Conservation (phyloP, 2,888 invertebrate species). For the Bombylius major region DNA sequence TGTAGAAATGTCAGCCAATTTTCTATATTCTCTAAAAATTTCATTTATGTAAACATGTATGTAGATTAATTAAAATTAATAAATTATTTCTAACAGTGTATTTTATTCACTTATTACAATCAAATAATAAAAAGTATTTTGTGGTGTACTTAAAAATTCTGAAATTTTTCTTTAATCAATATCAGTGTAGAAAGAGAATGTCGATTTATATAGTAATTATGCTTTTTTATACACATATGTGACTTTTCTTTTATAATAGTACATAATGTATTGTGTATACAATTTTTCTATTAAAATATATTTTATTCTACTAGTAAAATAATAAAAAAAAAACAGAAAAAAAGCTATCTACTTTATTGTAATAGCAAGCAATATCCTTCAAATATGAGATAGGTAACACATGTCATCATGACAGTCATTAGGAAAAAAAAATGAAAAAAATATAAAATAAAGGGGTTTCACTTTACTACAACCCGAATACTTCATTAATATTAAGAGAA, state of each 20-base stretch:
- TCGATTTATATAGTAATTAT: not conserved
- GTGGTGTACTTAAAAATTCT: constrained; percentile 10
- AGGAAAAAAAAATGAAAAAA: not conserved
- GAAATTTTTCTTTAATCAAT: constrained; percentile 8
- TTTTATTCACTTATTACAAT: not conserved
- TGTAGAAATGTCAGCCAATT: no score
- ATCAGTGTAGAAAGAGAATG: constrained; percentile 5
- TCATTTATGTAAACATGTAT: no score
- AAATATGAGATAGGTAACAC: constrained; percentile 9
- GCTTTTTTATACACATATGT: no score
- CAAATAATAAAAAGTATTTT: constrained; percentile 4
- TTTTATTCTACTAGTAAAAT: no score
- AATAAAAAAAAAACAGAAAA: no score
- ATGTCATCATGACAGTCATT: constrained; percentile 8
- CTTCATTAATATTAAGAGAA: constrained; percentile 20
- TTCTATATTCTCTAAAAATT: no score
- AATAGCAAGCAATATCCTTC: not conserved
- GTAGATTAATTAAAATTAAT: no score
- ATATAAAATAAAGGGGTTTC: not conserved
- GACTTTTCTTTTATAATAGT: no score
- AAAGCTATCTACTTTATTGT: no score
- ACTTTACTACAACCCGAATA: constrained; percentile 7
- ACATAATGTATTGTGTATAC: no score
- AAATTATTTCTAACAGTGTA: no score
- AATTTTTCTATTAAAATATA: no score